Base-by-base conservation (phyloP, 1,140 invertebrate genomes). In the Littorina saxatilis region DNA sequence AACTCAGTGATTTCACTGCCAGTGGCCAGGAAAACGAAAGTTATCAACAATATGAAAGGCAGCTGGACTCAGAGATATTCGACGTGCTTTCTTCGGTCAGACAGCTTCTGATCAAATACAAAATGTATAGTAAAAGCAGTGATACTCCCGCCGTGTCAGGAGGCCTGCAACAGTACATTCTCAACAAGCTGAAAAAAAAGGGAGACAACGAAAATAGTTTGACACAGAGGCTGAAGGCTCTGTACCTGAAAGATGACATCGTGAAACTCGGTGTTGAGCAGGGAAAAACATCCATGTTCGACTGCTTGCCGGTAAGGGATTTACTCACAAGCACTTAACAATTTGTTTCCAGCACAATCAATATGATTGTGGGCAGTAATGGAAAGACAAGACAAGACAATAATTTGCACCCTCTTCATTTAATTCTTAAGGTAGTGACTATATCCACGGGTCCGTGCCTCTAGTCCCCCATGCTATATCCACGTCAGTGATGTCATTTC, bases 121-220 rank as follows among this genome's bases (percentile, higher is more conserved):
- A 81, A 79, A 89, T 86, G 82, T 86, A 86, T 55, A 86, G 81
- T 35, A 86, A 84, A 35, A 29, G 78, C 39, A 61, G 32, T 0
- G 77, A 81, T 2, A 52, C 74, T 0, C 80, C 78, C 47, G 88
- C 85, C 37, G 83, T 85, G 32, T 88, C 89, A 1, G 89, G 88
- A 15, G 89, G 88, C 55, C 70, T 90, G 20, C 89, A 90, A 61
- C 89, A 90, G 39, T 88, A 85, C 73, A 77, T 90, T 0, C 87
- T 83, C 43, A 84, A 82, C 81, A 87, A 88, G 80, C 78, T 87
- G 77, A 82, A 83, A 17, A 35, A 82, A 23, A 85, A 80, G 73
- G 35, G 47, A 32, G 39, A 23, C 4, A 40, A 37, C 47, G 63
- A 72, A 1, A 47, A 58, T 5, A 77, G 40, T 55, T 43, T 79